Conservation (phyloP, 2,888 invertebrate species). For the Nymphalis c-album region DNA sequence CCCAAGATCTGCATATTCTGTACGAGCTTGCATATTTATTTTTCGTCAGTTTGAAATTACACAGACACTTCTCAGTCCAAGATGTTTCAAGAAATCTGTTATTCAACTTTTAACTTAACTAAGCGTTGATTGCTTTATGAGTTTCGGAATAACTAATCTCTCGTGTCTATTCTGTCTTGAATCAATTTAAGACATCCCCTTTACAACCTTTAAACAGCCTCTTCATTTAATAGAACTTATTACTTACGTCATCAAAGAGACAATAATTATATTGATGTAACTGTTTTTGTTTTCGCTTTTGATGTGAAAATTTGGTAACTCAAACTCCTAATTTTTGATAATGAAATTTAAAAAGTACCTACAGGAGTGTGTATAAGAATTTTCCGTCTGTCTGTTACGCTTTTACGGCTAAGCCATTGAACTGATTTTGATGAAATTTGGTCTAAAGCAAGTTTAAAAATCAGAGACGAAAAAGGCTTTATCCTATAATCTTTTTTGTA, state of each 20-base stretch:
- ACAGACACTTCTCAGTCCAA: background rate
- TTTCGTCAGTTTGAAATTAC: slow-evolving; percentile 5
- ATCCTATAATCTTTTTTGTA: too few species aligned
- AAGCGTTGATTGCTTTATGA: slow-evolving; percentile 26
- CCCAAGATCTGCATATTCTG: slow-evolving; percentile 12
- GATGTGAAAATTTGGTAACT: too few species aligned
- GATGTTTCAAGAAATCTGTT: slow-evolving; percentile 14
- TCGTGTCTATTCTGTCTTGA: slow-evolving; percentile 23
- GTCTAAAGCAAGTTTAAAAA: too few species aligned
- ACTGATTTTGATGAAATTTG: too few species aligned
- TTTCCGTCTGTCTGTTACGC: too few species aligned
- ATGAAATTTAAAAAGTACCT: too few species aligned
- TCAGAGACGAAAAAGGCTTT: too few species aligned
- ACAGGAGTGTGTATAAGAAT: too few species aligned
- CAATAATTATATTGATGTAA: too few species aligned
- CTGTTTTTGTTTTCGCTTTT: background rate
- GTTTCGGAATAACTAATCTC: slow-evolving; percentile 20
- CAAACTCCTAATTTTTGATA: too few species aligned
- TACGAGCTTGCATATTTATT: slow-evolving; percentile 16
- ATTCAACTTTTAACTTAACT: slow-evolving; percentile 28
- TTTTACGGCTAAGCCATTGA: too few species aligned
- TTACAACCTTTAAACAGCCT: background rate
- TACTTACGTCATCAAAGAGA: background rate
- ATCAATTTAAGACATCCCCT: slow-evolving; percentile 15
- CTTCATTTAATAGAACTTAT: background rate